Base-by-base conservation (phyloP, 2,888 invertebrate species). In the Temnothorax rugatulus region DNA sequence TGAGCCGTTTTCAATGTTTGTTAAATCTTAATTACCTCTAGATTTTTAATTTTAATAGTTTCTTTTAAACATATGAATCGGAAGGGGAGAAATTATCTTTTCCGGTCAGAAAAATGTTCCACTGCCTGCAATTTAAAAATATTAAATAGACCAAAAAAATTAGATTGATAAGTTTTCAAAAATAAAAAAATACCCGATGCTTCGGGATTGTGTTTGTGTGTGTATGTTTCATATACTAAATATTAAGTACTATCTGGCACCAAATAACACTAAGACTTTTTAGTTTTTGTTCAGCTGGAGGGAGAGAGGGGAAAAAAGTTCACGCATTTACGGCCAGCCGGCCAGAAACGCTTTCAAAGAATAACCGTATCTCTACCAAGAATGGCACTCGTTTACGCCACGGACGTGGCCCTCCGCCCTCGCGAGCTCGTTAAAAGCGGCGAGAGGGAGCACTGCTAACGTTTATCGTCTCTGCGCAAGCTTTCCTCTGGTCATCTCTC, bases 391-490 rank as follows among this genome's bases (percentile, higher is more conserved):
- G 73, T 71, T 79, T 73, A 71, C 47, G 71, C 44, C 71, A 77
- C 18, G 57, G 44, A 71, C 79, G 47, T 57, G 34, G 47, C 59
- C 25, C 71, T 79, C 34, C 52, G 52, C 63, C 82, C 25, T 44
- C 50, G 75, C 61, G 50, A 61, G 15, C 50, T 63, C 68, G 66
- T 64, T 68, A 68, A 83, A 61, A 76, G 63, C 54, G 38, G 57
- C 47, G 47, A 57, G 54, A 54, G 41, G 38, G 52, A 69, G 59
- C 50, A 61, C 38, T 54, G 69, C 63, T 92, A 93, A 93, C 89
- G 92, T 92, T 92, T 93, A 93, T 92, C 92, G 92, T 90, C 91
- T 92, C 92, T 92, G 91, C 90, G 89, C 92, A 92, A 93, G 91
- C 92, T 92, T 89, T 88, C 88, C 88, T 41, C 13, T 87, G 68